Conservation (phyloP, 2,113 vertebrate species). For the Pygoscelis adeliae region DNA sequence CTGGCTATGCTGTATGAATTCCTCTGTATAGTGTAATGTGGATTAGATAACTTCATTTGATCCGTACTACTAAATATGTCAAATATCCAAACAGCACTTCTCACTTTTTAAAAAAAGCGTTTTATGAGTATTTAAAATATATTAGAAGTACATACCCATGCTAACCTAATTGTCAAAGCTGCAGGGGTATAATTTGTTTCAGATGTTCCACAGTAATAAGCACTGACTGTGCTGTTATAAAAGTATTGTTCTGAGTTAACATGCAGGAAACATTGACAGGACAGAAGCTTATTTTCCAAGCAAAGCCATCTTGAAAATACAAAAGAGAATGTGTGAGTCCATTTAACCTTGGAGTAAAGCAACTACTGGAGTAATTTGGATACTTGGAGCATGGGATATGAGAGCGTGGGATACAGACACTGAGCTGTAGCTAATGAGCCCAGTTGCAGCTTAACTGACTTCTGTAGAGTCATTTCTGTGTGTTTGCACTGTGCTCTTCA, state of each 20-base stretch:
- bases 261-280: neutral
- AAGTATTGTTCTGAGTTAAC: conserved; percentile 26
- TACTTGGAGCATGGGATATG: neutral
- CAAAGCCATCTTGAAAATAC: neutral
- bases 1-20: neutral
- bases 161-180: neutral
- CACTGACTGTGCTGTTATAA: neutral
- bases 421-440: neutral
- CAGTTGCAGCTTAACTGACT: neutral
- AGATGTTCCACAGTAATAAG: conserved; percentile 1
- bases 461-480: neutral
- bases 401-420: neutral
- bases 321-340: neutral
- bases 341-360: neutral
- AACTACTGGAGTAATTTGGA: neutral
- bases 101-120: neutral
- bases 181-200: neutral
- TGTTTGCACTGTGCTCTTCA: neutral
- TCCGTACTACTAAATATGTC: neutral
- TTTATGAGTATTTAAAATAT: conserved; percentile 17
- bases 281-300: conserved; percentile 9
- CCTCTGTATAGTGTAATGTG: neutral
- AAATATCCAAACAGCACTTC: neutral
- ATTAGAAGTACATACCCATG: neutral
- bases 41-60: neutral